These are phyloP conservation scores for Prorops nasuta DNA, from an alignment of 1,140 invertebrate species.

Conservation along the genomic window DNA sequence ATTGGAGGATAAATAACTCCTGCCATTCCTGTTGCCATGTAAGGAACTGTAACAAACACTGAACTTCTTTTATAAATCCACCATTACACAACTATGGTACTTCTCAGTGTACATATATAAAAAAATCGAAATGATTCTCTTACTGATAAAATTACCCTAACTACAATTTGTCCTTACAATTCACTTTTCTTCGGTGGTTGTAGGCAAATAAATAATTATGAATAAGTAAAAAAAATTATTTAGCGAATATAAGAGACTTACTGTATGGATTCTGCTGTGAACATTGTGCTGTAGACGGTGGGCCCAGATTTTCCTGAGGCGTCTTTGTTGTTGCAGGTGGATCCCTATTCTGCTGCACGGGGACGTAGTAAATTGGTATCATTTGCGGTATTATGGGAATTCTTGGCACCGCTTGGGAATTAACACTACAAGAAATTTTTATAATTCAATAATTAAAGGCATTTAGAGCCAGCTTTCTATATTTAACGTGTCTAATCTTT, in stretches of 20 bases:
- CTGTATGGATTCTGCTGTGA: background rate
- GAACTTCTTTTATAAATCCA: constrained; percentile 6
- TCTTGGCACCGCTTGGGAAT: constrained; percentile 19
- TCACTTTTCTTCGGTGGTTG: background rate
- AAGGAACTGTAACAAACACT: constrained; percentile 32
- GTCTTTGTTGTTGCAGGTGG: background rate
- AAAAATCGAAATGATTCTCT: no score
- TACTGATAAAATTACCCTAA: no score
- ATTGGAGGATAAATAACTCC: constrained; percentile 60
- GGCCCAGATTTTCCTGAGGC: constrained; percentile 32
- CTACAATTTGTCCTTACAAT: constrained; percentile 7
- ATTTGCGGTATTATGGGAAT: constrained; percentile 47
- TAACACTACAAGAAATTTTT: constrained; percentile 20
- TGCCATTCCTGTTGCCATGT: constrained; percentile 44
- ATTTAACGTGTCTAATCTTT: no score
- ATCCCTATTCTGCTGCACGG: constrained; percentile 35
- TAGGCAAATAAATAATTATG: no score
- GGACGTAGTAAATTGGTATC: constrained; percentile 64
- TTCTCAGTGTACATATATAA: no score
- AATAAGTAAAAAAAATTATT: background rate
- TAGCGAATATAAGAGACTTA: background rate
- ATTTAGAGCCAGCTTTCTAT: no score
- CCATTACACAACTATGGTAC: no score
- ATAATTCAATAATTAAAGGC: no score
- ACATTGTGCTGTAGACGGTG: constrained; percentile 11